A percentile compares a stretch with the other conserved stretches of the same genome.
phyloP scores from a whole-genome alignment of 30 jellyfish, hydroid and myxozoan genomes.

The Pelagia noctiluca region DNA sequence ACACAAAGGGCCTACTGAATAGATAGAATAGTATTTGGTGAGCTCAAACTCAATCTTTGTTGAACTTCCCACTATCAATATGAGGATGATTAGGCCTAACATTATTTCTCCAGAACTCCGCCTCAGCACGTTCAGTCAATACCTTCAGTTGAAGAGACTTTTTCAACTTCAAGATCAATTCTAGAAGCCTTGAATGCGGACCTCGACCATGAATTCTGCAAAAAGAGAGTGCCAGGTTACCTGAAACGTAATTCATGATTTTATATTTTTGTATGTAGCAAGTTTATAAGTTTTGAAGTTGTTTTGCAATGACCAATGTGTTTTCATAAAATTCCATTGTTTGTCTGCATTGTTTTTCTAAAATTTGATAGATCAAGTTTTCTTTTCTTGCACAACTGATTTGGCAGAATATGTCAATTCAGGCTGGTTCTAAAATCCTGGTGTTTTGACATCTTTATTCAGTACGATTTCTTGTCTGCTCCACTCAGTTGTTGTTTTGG shows the following conservation, averaged over 20 bases:
- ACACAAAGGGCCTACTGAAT: neutral
- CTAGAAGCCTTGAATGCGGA: conserved; percentile 85
- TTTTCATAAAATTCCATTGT: no score
- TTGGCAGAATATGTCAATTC: no score
- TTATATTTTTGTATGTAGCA: neutral
- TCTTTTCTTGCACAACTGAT: no score
- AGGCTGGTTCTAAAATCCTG: no score
- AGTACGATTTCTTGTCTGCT: no score
- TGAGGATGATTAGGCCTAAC: neutral
- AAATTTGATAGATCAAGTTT: no score
- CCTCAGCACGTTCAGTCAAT: conserved; percentile 40
- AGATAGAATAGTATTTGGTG: neutral
- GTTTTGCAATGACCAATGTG: no score
- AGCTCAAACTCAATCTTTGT: neutral
- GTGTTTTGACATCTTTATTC: no score
- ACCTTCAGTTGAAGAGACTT: conserved; percentile 84
- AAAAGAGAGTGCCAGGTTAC: conserved; percentile 52
- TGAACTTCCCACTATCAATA: neutral
- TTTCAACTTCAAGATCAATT: conserved; percentile 77
- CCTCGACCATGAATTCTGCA: conserved; percentile 65
- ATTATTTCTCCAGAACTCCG: conserved; percentile 25
- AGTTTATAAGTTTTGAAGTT: neutral
- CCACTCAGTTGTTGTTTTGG: no score
- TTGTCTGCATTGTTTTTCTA: no score
- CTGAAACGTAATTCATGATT: conserved; percentile 37